phyloP scores from a whole-genome alignment of 1,140 invertebrate species.

The Drosophila sucinea region DNA sequence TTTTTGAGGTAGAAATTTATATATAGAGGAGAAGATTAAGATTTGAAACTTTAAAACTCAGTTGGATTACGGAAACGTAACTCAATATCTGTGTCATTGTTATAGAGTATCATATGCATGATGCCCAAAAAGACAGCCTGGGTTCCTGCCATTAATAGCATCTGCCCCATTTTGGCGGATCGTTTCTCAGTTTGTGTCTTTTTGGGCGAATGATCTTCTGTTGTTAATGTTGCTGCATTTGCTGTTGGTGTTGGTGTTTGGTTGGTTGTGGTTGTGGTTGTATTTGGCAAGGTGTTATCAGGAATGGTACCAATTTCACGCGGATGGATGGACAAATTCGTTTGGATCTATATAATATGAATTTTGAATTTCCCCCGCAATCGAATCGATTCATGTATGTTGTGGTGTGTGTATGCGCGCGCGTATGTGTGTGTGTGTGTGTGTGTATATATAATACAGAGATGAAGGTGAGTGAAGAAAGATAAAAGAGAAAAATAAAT shows the following conservation, averaged over 20 bases:
- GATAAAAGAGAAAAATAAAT: background rate
- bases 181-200: background rate
- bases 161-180: background rate
- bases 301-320: background rate
- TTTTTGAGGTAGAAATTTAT: constrained; percentile 2
- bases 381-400: background rate
- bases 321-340: constrained; percentile 2
- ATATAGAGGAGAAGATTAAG: background rate
- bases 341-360: constrained; percentile 16
- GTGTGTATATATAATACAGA: background rate
- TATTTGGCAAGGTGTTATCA: background rate
- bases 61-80: constrained; percentile 30
- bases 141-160: constrained; percentile 13
- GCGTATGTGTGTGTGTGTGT: background rate
- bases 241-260: background rate
- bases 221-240: background rate
- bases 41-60: constrained; percentile 40
- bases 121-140: constrained; percentile 28
- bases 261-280: background rate
- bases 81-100: constrained; percentile 36
- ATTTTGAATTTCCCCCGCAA: background rate
- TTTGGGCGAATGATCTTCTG: background rate
- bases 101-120: constrained; percentile 24
- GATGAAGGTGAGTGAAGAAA: background rate
- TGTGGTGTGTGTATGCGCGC: background rate